A percentile compares a stretch with the other conserved stretches of the same genome.
phyloP scores from a whole-genome alignment of 2,888 invertebrate species.

The Hybos culiciformis region DNA sequence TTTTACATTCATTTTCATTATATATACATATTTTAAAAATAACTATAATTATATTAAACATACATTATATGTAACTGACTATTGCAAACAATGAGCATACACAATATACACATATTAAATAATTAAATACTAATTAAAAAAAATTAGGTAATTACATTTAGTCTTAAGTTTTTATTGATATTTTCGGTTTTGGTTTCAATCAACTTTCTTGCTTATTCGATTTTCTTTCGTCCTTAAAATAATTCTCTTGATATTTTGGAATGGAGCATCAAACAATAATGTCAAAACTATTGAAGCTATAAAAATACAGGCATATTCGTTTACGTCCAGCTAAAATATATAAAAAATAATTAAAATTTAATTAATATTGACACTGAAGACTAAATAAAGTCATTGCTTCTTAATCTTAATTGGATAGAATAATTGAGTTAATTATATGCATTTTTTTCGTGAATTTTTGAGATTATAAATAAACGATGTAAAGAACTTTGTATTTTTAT shows the following conservation, averaged over 20 bases:
- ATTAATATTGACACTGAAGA: background rate
- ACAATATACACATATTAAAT: no score
- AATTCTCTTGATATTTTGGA: slow-evolving; percentile 50
- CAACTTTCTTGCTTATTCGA: no score
- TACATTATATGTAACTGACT: no score
- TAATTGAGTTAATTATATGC: background rate
- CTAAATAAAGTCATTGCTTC: slow-evolving; percentile 1
- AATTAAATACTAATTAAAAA: no score
- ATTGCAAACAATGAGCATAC: no score
- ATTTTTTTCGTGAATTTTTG: background rate
- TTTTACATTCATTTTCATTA: no score
- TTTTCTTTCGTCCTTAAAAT: no score
- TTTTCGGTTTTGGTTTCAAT: no score
- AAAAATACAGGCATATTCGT: slow-evolving; percentile 44
- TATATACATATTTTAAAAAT: no score
- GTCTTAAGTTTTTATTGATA: no score
- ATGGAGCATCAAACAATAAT: slow-evolving; percentile 51
- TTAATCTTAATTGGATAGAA: background rate
- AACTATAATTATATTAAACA: no score
- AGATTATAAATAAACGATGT: background rate
- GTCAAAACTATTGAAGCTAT: slow-evolving; percentile 43
- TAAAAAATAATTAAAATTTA: slow-evolving; percentile 10
- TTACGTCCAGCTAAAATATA: slow-evolving; percentile 43
- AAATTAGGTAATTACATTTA: no score
- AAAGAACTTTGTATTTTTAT: background rate